These are phyloP conservation scores for Hystrix brachyura DNA, from an alignment of 2,113 vertebrate genomes.

Conservation along the genomic window DNA sequence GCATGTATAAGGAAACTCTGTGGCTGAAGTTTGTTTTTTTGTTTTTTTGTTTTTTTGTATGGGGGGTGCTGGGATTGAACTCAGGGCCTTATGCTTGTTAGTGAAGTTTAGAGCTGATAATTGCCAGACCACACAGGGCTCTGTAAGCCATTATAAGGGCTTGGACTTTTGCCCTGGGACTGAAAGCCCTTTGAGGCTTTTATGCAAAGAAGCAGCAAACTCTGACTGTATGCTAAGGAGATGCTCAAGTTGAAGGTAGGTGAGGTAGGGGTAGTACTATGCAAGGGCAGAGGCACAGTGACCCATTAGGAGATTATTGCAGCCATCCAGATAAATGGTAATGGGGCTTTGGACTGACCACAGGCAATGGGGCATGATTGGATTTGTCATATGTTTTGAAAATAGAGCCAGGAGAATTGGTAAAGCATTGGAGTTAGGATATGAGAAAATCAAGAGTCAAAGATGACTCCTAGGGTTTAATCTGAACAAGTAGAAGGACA, in stretches of 20 bases:
- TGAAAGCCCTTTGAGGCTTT: neutral
- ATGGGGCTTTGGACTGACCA: neutral
- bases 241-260: neutral
- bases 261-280: neutral
- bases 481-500: neutral
- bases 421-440: neutral
- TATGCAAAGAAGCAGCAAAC: neutral
- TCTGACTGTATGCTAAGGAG: neutral
- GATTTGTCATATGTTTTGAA: neutral
- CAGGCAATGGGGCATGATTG: neutral
- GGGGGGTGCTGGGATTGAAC: too few species aligned
- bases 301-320: neutral
- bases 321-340: neutral
- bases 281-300: neutral
- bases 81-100: too few species aligned
- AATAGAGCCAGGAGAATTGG: neutral
- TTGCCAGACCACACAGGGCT: neutral
- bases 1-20: rapidly evolving
- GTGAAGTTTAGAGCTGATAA: neutral
- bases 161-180: neutral
- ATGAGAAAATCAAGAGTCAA: neutral
- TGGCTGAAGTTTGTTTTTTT: neutral
- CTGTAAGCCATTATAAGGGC: neutral
- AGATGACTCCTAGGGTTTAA: neutral
- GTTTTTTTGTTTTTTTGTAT: too few species aligned